phyloP scores from a whole-genome alignment of 1,140 invertebrate species.

The Brachionus calyciflorus region DNA sequence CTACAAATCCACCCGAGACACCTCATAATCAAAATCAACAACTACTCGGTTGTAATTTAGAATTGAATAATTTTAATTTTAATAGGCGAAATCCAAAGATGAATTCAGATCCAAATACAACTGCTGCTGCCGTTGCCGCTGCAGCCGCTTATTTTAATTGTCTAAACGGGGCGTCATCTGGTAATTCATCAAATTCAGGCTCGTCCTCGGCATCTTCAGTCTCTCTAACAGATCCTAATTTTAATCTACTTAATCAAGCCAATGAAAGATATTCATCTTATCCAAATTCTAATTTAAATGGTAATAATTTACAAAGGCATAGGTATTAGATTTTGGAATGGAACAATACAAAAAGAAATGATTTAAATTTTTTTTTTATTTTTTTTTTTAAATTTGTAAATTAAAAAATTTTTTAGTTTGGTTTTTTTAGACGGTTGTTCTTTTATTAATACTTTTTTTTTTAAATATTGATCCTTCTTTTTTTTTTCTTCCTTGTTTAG shows the following conservation, averaged over 20 bases:
- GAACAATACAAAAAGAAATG: too few relatives aligned
- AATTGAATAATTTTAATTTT: neutral
- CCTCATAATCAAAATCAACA: neutral
- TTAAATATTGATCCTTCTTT: too few relatives aligned
- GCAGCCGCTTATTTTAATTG: neutral
- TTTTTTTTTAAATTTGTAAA: too few relatives aligned
- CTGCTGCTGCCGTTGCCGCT: neutral
- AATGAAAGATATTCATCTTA: neutral
- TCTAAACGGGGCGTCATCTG: neutral
- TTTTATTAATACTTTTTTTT: too few relatives aligned
- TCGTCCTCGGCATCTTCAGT: neutral
- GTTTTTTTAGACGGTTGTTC: too few relatives aligned
- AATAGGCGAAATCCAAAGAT: neutral
- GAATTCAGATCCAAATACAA: neutral
- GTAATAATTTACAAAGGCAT: too few relatives aligned
- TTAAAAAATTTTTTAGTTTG: too few relatives aligned
- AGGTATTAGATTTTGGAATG: too few relatives aligned
- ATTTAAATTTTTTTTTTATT: too few relatives aligned
- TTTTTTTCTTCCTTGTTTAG: too few relatives aligned
- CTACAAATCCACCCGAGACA: neutral
- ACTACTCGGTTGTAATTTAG: neutral
- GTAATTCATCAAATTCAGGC: neutral
- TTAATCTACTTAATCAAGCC: neutral
- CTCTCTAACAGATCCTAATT: neutral
- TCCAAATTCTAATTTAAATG: neutral